Percentiles rank a stretch among this genome's conserved stretches.
phyloP scores from a whole-genome alignment of 2,797 vertebrate genomes.

The Enteromius fasciolatus region DNA sequence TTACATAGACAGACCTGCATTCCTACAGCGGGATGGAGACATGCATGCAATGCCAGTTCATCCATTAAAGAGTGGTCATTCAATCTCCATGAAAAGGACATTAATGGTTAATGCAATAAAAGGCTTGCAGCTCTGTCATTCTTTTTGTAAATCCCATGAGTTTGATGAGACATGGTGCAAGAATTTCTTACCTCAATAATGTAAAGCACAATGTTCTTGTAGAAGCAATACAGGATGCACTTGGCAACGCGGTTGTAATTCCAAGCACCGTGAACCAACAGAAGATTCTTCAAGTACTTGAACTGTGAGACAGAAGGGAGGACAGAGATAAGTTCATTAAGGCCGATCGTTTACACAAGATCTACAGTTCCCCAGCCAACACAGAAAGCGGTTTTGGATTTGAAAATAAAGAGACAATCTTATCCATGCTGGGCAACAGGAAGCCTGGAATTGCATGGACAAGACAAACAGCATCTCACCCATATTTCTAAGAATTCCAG shows the following conservation, averaged over 20 bases:
- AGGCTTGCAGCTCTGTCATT: not conserved
- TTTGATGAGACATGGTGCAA: not conserved
- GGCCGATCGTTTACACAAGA: conserved; percentile 42
- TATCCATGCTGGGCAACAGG: conserved; percentile 57
- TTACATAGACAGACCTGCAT: conserved; percentile 46
- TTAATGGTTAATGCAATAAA: not conserved
- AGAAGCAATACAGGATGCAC: conserved; percentile 91
- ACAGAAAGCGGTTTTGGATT: conserved; percentile 58
- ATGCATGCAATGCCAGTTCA: not conserved
- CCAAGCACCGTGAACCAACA: conserved; percentile 90
- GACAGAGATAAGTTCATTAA: conserved; percentile 43
- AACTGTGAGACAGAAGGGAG: conserved; percentile 76
- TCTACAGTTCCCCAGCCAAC: conserved; percentile 50
- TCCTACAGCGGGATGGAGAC: conserved; percentile 10
- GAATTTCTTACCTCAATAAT: conserved; percentile 85
- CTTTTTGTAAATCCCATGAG: not conserved
- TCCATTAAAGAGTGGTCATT: not conserved
- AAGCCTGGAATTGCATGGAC: conserved; percentile 56
- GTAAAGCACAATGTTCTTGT: conserved; percentile 91
- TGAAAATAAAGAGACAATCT: conserved; percentile 61
- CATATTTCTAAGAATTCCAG: conserved; percentile 66
- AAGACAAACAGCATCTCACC: conserved; percentile 58
- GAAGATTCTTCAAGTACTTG: conserved; percentile 87
- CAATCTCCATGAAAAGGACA: not conserved
- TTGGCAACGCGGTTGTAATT: conserved; percentile 89